phyloP scores from a whole-genome alignment of 2,888 invertebrate species.

The Hecatera dysodea region DNA sequence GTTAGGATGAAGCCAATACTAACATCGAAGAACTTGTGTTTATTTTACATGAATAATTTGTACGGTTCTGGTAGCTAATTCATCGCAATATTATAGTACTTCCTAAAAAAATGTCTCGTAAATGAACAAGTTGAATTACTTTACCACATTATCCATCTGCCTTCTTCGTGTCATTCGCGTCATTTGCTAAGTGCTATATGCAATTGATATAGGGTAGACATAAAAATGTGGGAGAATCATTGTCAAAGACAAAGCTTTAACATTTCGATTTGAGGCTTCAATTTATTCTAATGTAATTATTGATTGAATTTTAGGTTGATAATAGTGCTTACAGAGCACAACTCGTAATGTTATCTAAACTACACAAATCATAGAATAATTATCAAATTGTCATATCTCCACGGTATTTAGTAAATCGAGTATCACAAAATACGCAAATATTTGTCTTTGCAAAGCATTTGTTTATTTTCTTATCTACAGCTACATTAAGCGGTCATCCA shows the following conservation, averaged over 20 bases:
- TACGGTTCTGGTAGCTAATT: background rate
- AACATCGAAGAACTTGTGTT: background rate
- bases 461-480: constrained; percentile 15
- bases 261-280: background rate
- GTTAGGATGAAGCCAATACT: background rate
- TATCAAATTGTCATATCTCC: constrained; percentile 58
- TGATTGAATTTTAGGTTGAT: background rate
- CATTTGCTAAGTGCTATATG: background rate
- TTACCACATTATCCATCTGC: background rate
- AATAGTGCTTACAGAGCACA: background rate
- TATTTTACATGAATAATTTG: constrained; percentile 3
- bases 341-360: background rate
- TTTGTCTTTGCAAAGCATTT: constrained; percentile 45
- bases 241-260: background rate
- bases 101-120: background rate
- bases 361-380: background rate
- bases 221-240: background rate
- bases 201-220: background rate
- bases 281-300: background rate
- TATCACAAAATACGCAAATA: constrained; percentile 52
- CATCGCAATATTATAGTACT: background rate
- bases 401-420: constrained; percentile 49
- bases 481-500: constrained; percentile 48
- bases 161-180: background rate
- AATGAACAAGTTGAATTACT: background rate